A percentile compares a stretch with the other conserved stretches of the same genome.
Conservation (phyloP, 2,797 vertebrate genomes). For the Malacoctenus gilli region DNA sequence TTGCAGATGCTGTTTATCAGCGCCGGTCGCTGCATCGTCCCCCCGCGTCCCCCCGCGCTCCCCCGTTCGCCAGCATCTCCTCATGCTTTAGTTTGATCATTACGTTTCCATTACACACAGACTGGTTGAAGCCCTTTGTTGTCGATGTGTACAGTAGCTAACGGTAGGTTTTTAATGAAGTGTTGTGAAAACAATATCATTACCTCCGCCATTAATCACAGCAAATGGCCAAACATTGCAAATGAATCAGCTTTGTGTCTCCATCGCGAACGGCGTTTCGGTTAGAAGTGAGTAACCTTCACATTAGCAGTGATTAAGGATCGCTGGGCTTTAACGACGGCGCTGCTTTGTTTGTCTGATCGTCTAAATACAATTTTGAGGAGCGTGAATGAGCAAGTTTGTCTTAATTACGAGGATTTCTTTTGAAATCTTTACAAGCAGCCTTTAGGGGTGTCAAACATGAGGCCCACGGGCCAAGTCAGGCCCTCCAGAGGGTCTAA, state of each 20-base stretch:
- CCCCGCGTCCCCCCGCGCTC: too few relatives aligned
- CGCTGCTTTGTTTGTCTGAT: constrained; percentile 14
- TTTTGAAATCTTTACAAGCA: too few relatives aligned
- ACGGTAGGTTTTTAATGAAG: constrained; percentile 26
- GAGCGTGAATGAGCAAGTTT: too few relatives aligned
- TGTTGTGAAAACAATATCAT: constrained; percentile 13
- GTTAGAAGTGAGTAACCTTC: constrained; percentile 4
- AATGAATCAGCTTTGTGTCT: constrained; percentile 6
- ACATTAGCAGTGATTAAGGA: constrained; percentile 16
- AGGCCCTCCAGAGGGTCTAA: too few relatives aligned
- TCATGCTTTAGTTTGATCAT: neutral
- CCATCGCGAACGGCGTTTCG: constrained; percentile 1
- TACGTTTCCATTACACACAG: neutral
- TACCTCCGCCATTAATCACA: constrained; percentile 19
- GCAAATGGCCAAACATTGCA: constrained; percentile 22
- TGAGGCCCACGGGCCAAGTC: too few relatives aligned
- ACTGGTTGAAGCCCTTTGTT: neutral
- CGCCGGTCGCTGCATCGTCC: too few relatives aligned
- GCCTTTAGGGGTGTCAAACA: too few relatives aligned
- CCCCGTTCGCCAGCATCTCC: too few relatives aligned
- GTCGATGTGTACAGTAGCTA: constrained; percentile 10
- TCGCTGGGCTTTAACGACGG: neutral
- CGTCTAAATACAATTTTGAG: too few relatives aligned
- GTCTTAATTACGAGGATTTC: too few relatives aligned
- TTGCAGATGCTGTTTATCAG: too few relatives aligned